Percentiles rank a stretch among this genome's conserved stretches.
Evolutionary conservation across 2,797 vertebrate genomes (phyloP).

Genomic region (Sitta carolinensis): DNA sequence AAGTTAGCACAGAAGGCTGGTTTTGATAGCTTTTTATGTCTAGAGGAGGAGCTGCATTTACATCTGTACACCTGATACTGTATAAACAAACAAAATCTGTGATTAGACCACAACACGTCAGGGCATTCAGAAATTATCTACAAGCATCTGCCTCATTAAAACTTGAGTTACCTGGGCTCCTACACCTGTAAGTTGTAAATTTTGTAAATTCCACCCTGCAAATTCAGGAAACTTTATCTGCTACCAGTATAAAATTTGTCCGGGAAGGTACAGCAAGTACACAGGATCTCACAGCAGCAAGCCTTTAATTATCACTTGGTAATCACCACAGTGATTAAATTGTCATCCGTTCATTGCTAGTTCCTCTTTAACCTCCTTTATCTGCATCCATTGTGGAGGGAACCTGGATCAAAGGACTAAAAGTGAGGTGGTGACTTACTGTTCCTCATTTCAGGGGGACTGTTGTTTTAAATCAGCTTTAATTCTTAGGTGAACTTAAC

Average conservation of each 20-base stretch:
- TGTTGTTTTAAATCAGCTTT: background rate
- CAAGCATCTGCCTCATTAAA: background rate
- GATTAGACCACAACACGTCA: background rate
- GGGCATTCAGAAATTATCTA: background rate
- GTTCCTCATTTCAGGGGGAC: background rate
- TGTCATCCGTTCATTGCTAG: background rate
- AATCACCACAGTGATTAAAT: background rate
- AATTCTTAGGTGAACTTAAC: background rate
- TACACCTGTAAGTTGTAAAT: background rate
- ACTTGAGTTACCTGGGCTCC: background rate
- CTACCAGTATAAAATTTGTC: background rate
- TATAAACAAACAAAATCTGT: background rate
- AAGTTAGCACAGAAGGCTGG: background rate
- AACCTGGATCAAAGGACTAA: background rate
- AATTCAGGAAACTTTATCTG: background rate
- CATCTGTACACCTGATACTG: background rate
- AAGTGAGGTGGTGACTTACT: background rate
- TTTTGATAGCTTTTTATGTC: background rate
- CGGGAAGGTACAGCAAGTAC: background rate
- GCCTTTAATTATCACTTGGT: conserved; percentile 2
- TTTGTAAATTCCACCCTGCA: background rate
- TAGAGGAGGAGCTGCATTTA: background rate
- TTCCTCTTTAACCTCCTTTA: background rate
- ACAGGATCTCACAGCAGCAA: background rate
- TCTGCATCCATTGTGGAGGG: background rate